phyloP scores from a whole-genome alignment of 2,113 vertebrate genomes.

The Hemicordylus capensis region DNA sequence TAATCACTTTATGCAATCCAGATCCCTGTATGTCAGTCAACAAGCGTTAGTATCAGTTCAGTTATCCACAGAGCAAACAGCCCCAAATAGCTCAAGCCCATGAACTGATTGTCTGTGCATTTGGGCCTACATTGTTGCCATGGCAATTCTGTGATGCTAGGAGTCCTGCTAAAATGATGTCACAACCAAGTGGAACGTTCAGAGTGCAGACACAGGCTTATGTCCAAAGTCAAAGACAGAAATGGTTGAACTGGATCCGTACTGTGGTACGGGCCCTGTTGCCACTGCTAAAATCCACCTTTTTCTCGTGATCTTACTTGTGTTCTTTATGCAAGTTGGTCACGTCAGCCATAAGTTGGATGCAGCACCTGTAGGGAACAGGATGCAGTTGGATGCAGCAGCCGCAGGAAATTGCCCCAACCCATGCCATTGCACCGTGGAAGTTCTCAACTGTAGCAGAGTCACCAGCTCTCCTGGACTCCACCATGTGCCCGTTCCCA shows the following conservation, averaged over 20 bases:
- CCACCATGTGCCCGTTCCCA: background rate
- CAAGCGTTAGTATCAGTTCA: too few species aligned
- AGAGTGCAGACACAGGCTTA: background rate
- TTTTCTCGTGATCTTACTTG: conserved; percentile 3
- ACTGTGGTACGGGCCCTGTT: background rate
- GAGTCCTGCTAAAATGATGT: background rate
- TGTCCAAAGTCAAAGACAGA: background rate
- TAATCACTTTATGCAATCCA: background rate
- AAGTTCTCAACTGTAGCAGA: conserved; percentile 33
- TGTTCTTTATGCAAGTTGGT: fast-evolving
- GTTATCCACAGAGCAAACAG: background rate
- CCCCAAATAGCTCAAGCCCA: background rate
- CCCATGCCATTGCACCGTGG: conserved; percentile 38
- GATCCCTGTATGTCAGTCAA: background rate
- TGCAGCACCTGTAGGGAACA: too few species aligned
- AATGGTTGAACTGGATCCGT: background rate
- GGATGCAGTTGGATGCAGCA: too few species aligned
- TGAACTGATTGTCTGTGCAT: background rate
- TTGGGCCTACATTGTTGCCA: background rate
- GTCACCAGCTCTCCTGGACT: background rate
- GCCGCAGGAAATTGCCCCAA: conserved; percentile 5
- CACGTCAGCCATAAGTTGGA: too few species aligned
- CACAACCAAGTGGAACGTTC: background rate
- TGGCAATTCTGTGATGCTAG: background rate
- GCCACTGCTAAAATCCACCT: fast-evolving